A percentile compares a stretch with the other conserved stretches of the same genome.
phyloP scores from a whole-genome alignment of 2,888 invertebrate genomes.

The Cosmopolites sordidus region DNA sequence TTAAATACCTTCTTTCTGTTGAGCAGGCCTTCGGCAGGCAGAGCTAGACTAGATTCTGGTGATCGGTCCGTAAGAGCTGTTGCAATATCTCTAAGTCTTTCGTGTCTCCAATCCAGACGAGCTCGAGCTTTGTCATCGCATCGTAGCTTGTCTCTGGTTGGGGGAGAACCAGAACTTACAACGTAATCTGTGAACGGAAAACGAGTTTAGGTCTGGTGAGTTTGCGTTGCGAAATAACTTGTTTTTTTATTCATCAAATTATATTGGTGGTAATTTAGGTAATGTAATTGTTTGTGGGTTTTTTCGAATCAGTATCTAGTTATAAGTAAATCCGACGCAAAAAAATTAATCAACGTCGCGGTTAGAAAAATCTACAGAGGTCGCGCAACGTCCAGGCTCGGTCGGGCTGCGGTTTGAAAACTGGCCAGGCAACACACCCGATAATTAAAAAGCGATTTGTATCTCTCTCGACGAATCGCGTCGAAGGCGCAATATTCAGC shows the following conservation, averaged over 20 bases:
- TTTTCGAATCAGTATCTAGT: too few species aligned
- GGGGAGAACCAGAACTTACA: conserved; percentile 73
- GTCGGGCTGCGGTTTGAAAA: conserved; percentile 12
- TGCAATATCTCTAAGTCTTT: conserved; percentile 77
- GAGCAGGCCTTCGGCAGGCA: conserved; percentile 72
- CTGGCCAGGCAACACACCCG: conserved; percentile 12
- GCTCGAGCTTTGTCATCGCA: conserved; percentile 67
- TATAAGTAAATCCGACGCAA: too few species aligned
- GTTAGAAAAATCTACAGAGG: too few species aligned
- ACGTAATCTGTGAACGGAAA: conserved; percentile 40
- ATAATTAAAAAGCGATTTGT: conserved; percentile 23
- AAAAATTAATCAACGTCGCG: too few species aligned
- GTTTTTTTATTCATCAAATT: not conserved
- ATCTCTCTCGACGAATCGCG: too few species aligned
- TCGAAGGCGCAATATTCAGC: conserved; percentile 15
- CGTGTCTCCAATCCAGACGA: conserved; percentile 58
- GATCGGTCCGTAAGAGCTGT: conserved; percentile 71
- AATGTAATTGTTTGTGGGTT: too few species aligned
- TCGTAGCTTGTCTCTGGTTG: conserved; percentile 73
- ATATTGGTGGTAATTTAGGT: not conserved
- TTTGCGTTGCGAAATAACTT: too few species aligned
- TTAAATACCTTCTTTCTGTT: conserved; percentile 69
- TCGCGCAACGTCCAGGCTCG: too few species aligned
- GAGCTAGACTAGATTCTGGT: conserved; percentile 56
- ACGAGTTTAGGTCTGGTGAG: not conserved